Percentiles rank a stretch among this genome's conserved stretches.
Evolutionary conservation across 2,113 vertebrate species (phyloP).

Genomic region (Cinclus mexicanus): DNA sequence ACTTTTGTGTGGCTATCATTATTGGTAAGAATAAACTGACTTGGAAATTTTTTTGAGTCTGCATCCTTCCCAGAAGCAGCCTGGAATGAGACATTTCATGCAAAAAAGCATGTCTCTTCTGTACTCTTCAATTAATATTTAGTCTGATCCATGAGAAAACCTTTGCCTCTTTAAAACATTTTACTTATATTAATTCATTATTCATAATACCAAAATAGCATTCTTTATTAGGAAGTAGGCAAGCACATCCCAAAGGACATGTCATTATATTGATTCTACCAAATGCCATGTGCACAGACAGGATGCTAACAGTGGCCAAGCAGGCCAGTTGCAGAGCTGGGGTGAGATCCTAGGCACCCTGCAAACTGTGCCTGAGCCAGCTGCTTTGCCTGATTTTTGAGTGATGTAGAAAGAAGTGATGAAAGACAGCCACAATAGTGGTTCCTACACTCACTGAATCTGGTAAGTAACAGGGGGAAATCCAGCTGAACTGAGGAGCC

Average conservation of each 20-base stretch:
- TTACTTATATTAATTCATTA: not conserved
- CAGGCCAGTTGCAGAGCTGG: not conserved
- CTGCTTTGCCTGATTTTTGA: not conserved
- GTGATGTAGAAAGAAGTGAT: not conserved
- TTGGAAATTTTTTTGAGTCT: not conserved
- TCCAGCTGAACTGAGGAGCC: not conserved
- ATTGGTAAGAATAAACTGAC: not conserved
- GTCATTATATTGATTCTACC: not conserved
- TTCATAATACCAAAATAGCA: not conserved
- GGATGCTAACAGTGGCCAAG: not conserved
- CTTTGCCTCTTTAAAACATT: not conserved
- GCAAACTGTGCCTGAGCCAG: not conserved
- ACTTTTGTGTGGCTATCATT: not conserved
- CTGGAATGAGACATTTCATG: not conserved
- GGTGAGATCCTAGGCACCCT: not conserved
- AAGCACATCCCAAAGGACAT: not conserved
- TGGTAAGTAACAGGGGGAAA: rapidly evolving
- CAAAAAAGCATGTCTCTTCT: not conserved
- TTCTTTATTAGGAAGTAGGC: not conserved
- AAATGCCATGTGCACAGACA: not conserved
- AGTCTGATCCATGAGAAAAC: not conserved
- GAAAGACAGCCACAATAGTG: not conserved
- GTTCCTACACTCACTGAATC: not conserved
- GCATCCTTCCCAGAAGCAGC: not conserved
- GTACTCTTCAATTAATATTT: not conserved